Conservation (phyloP, 1,140 invertebrate genomes). For the Eriocheir sinensis region DNA sequence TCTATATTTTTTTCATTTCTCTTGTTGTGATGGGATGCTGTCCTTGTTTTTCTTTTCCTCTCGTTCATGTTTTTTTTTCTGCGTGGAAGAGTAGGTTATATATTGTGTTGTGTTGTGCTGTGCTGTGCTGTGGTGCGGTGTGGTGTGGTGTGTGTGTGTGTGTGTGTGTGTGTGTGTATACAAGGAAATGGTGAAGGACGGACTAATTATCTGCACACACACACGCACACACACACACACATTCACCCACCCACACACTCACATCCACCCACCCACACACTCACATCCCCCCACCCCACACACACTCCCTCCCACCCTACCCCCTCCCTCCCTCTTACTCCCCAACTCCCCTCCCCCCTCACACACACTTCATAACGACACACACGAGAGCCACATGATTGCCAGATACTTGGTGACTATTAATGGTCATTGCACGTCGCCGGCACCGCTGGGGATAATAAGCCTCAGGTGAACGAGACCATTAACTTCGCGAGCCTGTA, state of each 20-base stretch:
- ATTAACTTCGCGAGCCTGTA: not conserved
- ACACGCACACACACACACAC: conserved; percentile 21
- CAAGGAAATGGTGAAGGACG: not conserved
- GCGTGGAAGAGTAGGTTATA: no score
- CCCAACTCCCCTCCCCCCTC: not conserved
- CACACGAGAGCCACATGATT: not conserved
- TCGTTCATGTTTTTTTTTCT: no score
- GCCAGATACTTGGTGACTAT: not conserved
- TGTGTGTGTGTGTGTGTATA: not conserved
- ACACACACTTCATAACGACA: not conserved
- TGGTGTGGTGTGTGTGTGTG: not conserved
- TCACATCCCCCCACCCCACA: not conserved
- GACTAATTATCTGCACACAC: not conserved
- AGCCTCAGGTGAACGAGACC: not conserved
- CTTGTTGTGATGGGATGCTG: no score
- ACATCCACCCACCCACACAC: not conserved
- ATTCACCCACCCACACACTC: not conserved
- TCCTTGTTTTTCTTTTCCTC: no score
- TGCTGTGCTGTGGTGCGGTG: no score
- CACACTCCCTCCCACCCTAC: not conserved
- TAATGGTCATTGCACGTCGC: not conserved
- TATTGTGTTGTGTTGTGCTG: no score
- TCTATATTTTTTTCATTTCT: no score
- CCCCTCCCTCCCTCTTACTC: no score
- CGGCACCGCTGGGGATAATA: not conserved